These are phyloP conservation scores for Anseranas semipalmata DNA, from an alignment of 2,113 vertebrate genomes.

Conservation along the genomic window DNA sequence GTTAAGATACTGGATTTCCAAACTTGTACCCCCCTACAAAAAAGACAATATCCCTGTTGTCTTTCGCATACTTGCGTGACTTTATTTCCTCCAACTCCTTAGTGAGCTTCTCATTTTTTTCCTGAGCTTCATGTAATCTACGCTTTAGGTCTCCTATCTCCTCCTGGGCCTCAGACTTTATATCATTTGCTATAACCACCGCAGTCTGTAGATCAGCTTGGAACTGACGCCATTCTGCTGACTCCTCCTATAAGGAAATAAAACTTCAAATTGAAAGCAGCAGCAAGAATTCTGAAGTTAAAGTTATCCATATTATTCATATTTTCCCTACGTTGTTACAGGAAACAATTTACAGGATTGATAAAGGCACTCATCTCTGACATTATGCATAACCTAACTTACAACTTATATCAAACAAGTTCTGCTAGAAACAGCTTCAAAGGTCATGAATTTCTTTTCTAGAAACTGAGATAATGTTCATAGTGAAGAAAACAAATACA, in stretches of 20 bases:
- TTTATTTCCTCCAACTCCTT: conserved; percentile 94
- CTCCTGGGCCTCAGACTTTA: conserved; percentile 95
- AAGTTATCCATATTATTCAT: not conserved
- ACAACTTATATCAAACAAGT: not conserved
- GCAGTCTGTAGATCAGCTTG: conserved; percentile 96
- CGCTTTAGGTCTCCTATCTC: conserved; percentile 95
- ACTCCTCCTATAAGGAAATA: conserved; percentile 84
- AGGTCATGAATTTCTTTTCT: not conserved
- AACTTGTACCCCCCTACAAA: not conserved
- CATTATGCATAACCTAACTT: not conserved
- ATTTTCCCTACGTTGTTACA: not conserved
- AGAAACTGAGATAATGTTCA: not conserved
- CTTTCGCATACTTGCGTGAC: conserved; percentile 88
- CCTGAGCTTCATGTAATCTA: conserved; percentile 87
- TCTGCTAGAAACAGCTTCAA: not conserved
- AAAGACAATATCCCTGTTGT: not conserved
- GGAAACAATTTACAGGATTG: not conserved
- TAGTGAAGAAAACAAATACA: not conserved
- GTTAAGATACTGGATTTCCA: not conserved
- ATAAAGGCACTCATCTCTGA: not conserved
- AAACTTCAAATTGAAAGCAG: not conserved
- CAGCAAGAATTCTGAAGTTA: not conserved
- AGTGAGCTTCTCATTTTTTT: conserved; percentile 92
- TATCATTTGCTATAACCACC: conserved; percentile 95
- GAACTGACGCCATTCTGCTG: conserved; percentile 96